Evolutionary conservation across 1,140 invertebrate species (phyloP).

Genomic region (Aphidius gifuensis): DNA sequence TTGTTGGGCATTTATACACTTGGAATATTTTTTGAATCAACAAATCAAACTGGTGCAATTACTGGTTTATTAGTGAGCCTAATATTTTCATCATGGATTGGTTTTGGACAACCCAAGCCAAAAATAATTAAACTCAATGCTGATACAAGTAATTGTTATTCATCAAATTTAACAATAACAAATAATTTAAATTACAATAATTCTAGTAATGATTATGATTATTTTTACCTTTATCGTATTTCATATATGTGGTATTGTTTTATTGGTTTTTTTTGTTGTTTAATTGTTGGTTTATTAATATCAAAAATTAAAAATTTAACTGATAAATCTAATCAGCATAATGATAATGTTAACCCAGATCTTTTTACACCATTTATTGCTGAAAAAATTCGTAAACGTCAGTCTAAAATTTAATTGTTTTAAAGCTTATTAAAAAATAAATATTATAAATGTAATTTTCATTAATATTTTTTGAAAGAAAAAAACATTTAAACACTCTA

Average conservation of each 20-base stretch:
- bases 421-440: not conserved
- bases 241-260: conserved; percentile 70
- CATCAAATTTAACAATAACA: conserved; percentile 6
- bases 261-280: conserved; percentile 64
- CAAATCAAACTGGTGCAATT: conserved; percentile 72
- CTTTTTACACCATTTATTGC: conserved; percentile 60
- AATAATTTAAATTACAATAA: not conserved
- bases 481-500: not conserved
- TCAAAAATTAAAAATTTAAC: conserved; percentile 54
- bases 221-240: conserved; percentile 57
- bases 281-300: conserved; percentile 61
- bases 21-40: conserved; percentile 68
- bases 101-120: conserved; percentile 78
- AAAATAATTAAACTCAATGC: conserved; percentile 57
- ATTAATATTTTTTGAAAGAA: not conserved
- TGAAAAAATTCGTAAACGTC: not conserved
- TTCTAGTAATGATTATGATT: conserved; percentile 21
- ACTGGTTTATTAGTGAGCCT: conserved; percentile 67
- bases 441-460: not conserved
- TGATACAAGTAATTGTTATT: conserved; percentile 57
- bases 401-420: not conserved
- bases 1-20: conserved; percentile 73
- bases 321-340: conserved; percentile 34
- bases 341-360: conserved; percentile 55
- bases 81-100: conserved; percentile 76